phyloP scores from a whole-genome alignment of 2,113 vertebrate genomes.

The Muscicapa adusta region DNA sequence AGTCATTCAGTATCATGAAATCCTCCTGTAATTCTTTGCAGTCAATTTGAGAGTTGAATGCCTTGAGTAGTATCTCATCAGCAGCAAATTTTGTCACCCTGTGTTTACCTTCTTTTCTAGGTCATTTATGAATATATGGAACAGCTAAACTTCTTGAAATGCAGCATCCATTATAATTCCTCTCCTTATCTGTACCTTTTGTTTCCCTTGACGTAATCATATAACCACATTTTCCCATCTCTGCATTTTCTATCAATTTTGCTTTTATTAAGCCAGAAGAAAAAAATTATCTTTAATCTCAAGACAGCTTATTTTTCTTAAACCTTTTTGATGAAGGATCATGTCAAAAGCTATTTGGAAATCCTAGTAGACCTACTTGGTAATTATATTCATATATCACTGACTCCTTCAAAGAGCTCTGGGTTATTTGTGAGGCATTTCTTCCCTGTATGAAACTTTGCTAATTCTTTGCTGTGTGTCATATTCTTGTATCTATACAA shows the following conservation, averaged over 20 bases:
- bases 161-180: not conserved
- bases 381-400: not conserved
- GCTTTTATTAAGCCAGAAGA: not conserved
- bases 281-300: not conserved
- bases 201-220: not conserved
- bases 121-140: slow-evolving; percentile 20
- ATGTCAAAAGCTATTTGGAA: slow-evolving; percentile 20
- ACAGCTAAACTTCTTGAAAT: not conserved
- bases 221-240: not conserved
- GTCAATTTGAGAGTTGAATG: not conserved
- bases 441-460: not conserved
- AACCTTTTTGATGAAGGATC: slow-evolving; percentile 23
- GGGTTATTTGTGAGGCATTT: not conserved
- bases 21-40: not conserved
- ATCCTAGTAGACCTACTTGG: not conserved
- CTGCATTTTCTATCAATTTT: not conserved
- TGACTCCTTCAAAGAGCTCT: not conserved
- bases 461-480: not conserved
- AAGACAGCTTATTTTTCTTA: not conserved
- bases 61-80: not conserved
- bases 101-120: slow-evolving; percentile 17
- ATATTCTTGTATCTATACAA: not conserved
- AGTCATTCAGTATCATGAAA: slow-evolving; percentile 13
- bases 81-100: not conserved
- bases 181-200: slow-evolving; percentile 1